These are phyloP conservation scores for Antechinus flavipes DNA, from an alignment of 2,113 vertebrate genomes.

Conservation along the genomic window DNA sequence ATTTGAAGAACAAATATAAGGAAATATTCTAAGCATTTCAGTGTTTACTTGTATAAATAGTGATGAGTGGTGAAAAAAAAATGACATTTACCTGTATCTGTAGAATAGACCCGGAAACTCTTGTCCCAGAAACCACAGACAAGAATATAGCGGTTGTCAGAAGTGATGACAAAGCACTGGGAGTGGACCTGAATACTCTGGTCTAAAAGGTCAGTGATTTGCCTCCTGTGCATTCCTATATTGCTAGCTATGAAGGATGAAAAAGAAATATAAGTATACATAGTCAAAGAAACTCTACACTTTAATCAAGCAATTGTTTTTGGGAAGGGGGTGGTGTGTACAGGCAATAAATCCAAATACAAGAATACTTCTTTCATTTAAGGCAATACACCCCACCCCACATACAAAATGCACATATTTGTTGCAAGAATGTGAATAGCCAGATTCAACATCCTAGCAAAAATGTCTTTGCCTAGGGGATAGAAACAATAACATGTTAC, in stretches of 20 bases:
- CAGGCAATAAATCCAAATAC: neutral
- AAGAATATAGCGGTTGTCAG: constrained; percentile 96
- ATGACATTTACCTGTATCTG: constrained; percentile 91
- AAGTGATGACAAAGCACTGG: constrained; percentile 96
- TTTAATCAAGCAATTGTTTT: constrained; percentile 6
- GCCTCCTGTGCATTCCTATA: constrained; percentile 92
- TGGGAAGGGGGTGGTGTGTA: neutral
- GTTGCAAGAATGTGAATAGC: constrained; percentile 29
- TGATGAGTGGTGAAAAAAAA: constrained; percentile 39
- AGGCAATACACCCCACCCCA: constrained; percentile 18
- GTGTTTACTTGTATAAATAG: neutral
- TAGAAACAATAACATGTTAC: constrained; percentile 54
- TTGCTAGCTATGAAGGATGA: constrained; percentile 87
- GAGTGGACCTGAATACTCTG: constrained; percentile 97
- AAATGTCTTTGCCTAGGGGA: constrained; percentile 57
- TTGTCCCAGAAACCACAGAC: constrained; percentile 99
- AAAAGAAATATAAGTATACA: constrained; percentile 35
- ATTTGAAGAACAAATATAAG: constrained; percentile 20
- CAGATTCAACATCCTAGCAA: constrained; percentile 51
- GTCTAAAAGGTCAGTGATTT: constrained; percentile 97
- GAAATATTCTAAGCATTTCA: neutral
- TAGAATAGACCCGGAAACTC: constrained; percentile 98
- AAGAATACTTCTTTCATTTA: constrained; percentile 62
- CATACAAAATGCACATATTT: constrained; percentile 31
- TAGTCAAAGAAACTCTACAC: constrained; percentile 23